phyloP scores from a whole-genome alignment of 2,113 vertebrate species.

The Trinectes maculatus region DNA sequence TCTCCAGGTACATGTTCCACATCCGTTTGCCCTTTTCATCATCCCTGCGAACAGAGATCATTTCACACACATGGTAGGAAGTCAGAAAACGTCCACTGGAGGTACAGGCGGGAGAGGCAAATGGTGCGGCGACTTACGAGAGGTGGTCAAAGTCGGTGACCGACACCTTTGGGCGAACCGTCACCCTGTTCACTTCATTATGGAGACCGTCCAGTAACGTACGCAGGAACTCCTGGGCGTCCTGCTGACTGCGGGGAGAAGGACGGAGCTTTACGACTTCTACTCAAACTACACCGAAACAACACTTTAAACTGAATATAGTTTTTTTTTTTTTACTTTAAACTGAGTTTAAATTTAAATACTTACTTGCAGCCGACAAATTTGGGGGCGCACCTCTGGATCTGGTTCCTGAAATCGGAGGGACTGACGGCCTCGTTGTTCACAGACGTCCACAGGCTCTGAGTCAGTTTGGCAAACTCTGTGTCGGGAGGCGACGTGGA shows the following conservation, averaged over 20 bases:
- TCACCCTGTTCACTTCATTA: conserved; percentile 91
- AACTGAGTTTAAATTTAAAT: fast-evolving
- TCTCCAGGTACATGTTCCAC: conserved; percentile 94
- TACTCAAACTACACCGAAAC: no score
- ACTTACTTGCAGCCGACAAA: conserved; percentile 96
- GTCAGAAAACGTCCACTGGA: background rate
- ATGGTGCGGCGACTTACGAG: conserved; percentile 81
- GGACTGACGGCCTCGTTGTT: conserved; percentile 90
- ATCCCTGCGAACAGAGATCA: conserved; percentile 80
- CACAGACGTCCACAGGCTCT: conserved; percentile 91
- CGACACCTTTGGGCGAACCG: conserved; percentile 77
- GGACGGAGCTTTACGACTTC: no score
- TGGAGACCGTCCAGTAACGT: conserved; percentile 94
- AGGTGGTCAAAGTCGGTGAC: conserved; percentile 89
- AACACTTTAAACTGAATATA: no score
- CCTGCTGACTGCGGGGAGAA: conserved; percentile 87
- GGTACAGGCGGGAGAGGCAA: background rate
- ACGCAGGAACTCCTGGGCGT: conserved; percentile 95
- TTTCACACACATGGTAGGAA: background rate
- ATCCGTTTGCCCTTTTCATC: conserved; percentile 92
- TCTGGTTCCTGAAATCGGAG: conserved; percentile 93
- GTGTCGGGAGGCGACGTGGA: no score
- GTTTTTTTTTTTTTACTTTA: background rate
- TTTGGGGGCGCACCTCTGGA: conserved; percentile 92
- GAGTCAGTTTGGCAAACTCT: conserved; percentile 95